phyloP scores from a whole-genome alignment of 2,888 invertebrate genomes.

The Panorpa germanica region DNA sequence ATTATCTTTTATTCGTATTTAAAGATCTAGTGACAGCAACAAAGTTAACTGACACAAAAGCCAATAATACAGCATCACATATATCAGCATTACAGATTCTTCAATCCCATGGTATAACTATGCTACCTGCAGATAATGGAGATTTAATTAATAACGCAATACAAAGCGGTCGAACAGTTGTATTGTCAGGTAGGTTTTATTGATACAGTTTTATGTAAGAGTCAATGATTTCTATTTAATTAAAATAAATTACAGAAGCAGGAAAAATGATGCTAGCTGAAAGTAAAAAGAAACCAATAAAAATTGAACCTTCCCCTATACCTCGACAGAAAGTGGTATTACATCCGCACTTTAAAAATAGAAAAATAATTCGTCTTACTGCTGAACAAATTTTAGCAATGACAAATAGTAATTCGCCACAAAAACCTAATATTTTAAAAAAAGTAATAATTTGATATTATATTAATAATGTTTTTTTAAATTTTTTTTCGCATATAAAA shows the following conservation, averaged over 20 bases:
- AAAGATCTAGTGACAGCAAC: slow-evolving; percentile 16
- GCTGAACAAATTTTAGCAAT: too few relatives aligned
- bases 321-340: too few relatives aligned
- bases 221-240: slow-evolving; percentile 1
- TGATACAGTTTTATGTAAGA: too few relatives aligned
- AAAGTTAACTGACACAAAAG: slow-evolving; percentile 10
- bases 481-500: too few relatives aligned
- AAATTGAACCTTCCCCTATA: too few relatives aligned
- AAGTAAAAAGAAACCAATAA: too few relatives aligned
- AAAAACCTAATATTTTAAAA: too few relatives aligned
- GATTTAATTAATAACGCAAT: slow-evolving; percentile 58
- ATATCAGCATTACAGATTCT: slow-evolving; percentile 43
- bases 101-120: slow-evolving; percentile 70
- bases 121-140: slow-evolving; percentile 60
- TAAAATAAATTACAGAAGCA: slow-evolving; percentile 32
- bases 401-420: too few relatives aligned
- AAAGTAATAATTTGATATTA: too few relatives aligned
- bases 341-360: too few relatives aligned
- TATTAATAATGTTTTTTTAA: too few relatives aligned
- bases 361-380: too few relatives aligned
- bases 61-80: slow-evolving; percentile 14
- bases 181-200: slow-evolving; percentile 42
- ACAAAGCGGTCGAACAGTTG: slow-evolving; percentile 69
- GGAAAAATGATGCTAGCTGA: slow-evolving; percentile 56
- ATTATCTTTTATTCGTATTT: background rate